phyloP scores from a whole-genome alignment of 2,888 invertebrate species.

The Meliscaeva auricollis region DNA sequence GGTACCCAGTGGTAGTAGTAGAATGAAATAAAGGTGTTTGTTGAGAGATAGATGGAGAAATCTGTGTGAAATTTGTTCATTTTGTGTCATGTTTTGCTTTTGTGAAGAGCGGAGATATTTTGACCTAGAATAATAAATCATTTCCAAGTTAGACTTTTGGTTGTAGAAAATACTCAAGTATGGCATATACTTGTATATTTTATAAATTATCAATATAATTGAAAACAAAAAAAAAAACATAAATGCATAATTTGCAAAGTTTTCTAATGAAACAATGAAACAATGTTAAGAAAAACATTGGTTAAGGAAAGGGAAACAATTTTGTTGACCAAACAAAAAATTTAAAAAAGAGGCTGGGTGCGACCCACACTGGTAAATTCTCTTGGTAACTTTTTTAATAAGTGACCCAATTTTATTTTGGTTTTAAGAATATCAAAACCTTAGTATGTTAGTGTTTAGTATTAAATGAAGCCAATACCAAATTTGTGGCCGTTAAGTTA shows the following conservation, averaged over 20 bases:
- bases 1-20: neutral
- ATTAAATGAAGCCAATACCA: no score
- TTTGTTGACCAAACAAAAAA: no score
- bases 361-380: no score
- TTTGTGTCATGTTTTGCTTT: conserved; percentile 40
- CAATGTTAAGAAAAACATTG: neutral
- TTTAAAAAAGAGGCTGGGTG: no score
- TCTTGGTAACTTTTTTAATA: no score
- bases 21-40: conserved; percentile 33
- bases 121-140: conserved; percentile 62
- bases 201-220: conserved; percentile 33
- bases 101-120: conserved; percentile 27
- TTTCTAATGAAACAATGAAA: conserved; percentile 54
- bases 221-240: neutral
- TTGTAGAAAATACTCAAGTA: neutral
- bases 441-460: no score
- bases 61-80: conserved; percentile 51
- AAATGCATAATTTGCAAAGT: conserved; percentile 25
- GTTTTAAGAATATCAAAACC: no score
- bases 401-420: no score
- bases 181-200: conserved; percentile 29
- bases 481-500: no score
- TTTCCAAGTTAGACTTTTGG: conserved; percentile 26
- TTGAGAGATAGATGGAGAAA: conserved; percentile 16
- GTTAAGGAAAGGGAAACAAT: no score